These are phyloP conservation scores for Eremophila alpestris DNA, from an alignment of 2,797 vertebrate genomes.

Conservation along the genomic window DNA sequence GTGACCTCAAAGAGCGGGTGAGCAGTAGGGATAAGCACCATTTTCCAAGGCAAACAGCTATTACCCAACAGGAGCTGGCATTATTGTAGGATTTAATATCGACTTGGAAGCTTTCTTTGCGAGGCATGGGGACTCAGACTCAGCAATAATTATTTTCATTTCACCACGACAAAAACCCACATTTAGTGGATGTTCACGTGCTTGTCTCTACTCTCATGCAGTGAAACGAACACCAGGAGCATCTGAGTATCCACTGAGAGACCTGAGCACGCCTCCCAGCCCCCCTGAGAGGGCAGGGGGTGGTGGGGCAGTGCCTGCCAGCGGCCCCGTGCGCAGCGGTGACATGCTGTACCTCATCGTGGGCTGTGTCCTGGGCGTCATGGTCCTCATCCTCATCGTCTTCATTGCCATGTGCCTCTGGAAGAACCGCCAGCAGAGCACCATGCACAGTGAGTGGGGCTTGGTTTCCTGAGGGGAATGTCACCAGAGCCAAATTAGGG, in stretches of 20 bases:
- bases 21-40: not conserved
- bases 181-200: rapidly evolving
- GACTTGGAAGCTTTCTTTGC: not conserved
- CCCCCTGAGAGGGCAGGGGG: conserved; percentile 68
- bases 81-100: not conserved
- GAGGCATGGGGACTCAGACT: not conserved
- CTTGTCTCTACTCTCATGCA: conserved; percentile 46
- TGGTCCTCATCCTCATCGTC: conserved; percentile 93
- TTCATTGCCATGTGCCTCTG: conserved; percentile 98
- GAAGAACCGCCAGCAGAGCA: conserved; percentile 91
- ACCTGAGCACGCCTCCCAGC: conserved; percentile 84
- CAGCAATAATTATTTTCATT: not conserved
- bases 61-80: not conserved
- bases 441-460: conserved; percentile 87
- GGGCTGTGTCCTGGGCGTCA: conserved; percentile 89
- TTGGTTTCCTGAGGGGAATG: not conserved
- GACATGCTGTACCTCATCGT: conserved; percentile 92
- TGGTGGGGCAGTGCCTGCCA: conserved; percentile 39
- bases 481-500: not conserved
- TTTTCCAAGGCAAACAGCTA: conserved; percentile 2
- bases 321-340: conserved; percentile 68
- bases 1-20: not conserved
- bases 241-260: conserved; percentile 82
- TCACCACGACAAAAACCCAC: rapidly evolving
- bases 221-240: conserved; percentile 80